Conservation (phyloP, 2,113 vertebrate species). For the Capreolus pygargus region DNA sequence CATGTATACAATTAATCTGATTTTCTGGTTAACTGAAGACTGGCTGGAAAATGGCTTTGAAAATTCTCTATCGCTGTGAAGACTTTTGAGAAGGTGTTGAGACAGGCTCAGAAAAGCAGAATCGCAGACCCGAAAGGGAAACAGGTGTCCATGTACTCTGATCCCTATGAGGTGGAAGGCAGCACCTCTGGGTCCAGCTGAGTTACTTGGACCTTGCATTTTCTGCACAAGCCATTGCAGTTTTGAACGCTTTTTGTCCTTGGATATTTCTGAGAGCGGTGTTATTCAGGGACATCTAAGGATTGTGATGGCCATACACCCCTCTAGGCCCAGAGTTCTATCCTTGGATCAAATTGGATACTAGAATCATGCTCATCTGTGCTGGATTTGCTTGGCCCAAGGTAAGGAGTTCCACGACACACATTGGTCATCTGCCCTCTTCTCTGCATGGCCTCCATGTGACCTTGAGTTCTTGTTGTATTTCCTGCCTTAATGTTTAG, state of each 20-base stretch:
- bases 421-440: fast-evolving
- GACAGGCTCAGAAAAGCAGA: neutral
- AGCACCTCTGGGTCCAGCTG: fast-evolving
- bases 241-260: neutral
- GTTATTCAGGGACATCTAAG: neutral
- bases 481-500: neutral
- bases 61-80: neutral
- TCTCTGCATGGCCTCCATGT: neutral
- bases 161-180: fast-evolving
- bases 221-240: neutral
- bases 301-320: neutral
- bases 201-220: too few relatives aligned
- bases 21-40: constrained; percentile 51
- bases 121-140: neutral
- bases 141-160: too few relatives aligned
- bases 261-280: neutral
- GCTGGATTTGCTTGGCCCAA: neutral
- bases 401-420: neutral
- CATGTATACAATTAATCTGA: constrained; percentile 39
- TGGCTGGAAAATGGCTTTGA: neutral
- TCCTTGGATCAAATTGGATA: neutral
- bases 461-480: neutral
- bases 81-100: neutral
- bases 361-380: neutral
- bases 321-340: neutral